Percentiles rank a stretch among this genome's conserved stretches.
phyloP scores from a whole-genome alignment of 1,140 invertebrate species.

The Aporrectodea caliginosa region DNA sequence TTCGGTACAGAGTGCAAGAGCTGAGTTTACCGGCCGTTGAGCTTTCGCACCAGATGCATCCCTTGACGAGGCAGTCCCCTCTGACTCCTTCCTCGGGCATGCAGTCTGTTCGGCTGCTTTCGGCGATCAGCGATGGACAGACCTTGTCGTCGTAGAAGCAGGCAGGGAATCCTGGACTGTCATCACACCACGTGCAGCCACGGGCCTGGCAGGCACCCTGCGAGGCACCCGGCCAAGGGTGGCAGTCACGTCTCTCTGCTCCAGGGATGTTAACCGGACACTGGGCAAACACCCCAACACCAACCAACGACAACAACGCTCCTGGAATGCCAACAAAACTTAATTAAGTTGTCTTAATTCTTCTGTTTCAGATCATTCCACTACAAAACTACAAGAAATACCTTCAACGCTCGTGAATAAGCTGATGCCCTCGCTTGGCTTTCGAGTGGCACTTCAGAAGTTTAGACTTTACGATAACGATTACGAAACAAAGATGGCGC shows the following conservation, averaged over 20 bases:
- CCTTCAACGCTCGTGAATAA: no score
- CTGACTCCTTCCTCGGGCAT: not conserved
- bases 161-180: not conserved
- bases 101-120: not conserved
- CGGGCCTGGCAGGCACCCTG: not conserved
- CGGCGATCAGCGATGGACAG: not conserved
- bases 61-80: not conserved
- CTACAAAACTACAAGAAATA: no score
- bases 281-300: not conserved
- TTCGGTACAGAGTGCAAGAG: no score
- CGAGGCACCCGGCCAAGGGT: not conserved
- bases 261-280: not conserved
- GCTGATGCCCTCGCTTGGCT: no score
- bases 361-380: no score
- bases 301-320: not conserved
- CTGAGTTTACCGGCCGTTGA: not conserved
- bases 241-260: not conserved
- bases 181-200: conserved; percentile 6
- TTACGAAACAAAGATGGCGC: no score
- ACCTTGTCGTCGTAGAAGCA: conserved; percentile 11
- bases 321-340: not conserved
- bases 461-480: no score
- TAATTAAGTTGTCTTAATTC: no score
- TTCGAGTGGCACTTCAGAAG: no score
- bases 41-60: conserved; percentile 15